A percentile compares a stretch with the other conserved stretches of the same genome.
Conservation (phyloP, 1,140 invertebrate genomes). For the Oncopeltus fasciatus region DNA sequence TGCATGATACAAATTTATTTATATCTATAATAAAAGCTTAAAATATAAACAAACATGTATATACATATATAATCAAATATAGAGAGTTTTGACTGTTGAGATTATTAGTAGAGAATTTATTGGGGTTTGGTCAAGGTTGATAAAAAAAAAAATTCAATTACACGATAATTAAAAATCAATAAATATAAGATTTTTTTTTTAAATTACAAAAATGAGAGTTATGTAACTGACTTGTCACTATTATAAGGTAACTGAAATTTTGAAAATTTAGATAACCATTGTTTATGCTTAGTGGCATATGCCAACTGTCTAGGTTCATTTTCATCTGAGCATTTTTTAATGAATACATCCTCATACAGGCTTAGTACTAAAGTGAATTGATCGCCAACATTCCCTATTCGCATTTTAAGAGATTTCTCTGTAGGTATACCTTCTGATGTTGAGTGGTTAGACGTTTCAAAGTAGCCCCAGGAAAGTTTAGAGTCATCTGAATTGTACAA, state of each 20-base stretch:
- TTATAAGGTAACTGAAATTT: neutral
- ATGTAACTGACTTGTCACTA: too few relatives aligned
- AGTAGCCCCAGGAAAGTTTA: neutral
- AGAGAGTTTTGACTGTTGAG: too few relatives aligned
- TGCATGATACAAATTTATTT: too few relatives aligned
- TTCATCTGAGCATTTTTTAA: conserved; percentile 1
- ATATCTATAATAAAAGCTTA: too few relatives aligned
- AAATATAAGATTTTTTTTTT: too few relatives aligned
- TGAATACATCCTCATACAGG: conserved; percentile 12
- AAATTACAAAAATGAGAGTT: too few relatives aligned
- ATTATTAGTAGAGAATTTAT: too few relatives aligned
- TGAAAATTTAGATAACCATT: conserved; percentile 14
- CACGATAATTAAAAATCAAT: too few relatives aligned
- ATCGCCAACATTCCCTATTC: neutral
- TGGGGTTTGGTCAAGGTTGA: too few relatives aligned
- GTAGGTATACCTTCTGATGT: conserved; percentile 20
- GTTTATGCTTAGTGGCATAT: conserved; percentile 8
- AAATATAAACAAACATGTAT: too few relatives aligned
- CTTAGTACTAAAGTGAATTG: neutral
- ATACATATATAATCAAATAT: too few relatives aligned
- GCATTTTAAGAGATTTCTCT: conserved; percentile 21
- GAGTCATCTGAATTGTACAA: neutral
- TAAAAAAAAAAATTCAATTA: too few relatives aligned
- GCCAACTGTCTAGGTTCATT: neutral
- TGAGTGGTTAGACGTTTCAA: conserved; percentile 9